Evolutionary conservation across 2,113 vertebrate species (phyloP), one percentile per base, ranked within the genome.

Genomic region (Brevimyrus niger): DNA sequence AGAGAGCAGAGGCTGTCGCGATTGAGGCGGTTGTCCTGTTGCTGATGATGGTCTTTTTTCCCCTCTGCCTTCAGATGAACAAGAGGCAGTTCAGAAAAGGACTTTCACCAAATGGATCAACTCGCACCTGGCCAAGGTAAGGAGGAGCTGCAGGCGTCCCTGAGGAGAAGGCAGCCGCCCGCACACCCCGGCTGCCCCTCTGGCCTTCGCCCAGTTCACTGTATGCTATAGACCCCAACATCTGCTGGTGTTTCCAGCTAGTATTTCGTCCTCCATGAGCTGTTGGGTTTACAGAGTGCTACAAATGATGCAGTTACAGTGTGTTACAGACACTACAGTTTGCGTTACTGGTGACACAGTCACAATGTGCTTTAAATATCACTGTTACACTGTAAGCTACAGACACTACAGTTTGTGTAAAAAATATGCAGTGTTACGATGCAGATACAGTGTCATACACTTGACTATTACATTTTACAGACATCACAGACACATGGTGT

Each of bases 21-120:
- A 69, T 31, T 11, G 3, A 27, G 10, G 61, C 3, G n/a, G n/a
- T 4, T 65, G 9, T 65, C 61, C 61, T 69, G 61, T 4, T 21
- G 53, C 27, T 48, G 23, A 50, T 17, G 17, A 91, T 91, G 90
- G 61, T 94, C 91, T 91, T 47, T 51, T 92, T 86, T 93, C 87
- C 94, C 91, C 93, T 94, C 95, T 94, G 90, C 92, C 73, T 91
- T 88, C 92, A 99, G 98, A 99, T 96, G 98, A 99, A 90, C 98
- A 99, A 95, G 98, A 99, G 91, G 96, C 98, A 19, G 98, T 99
- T 89, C 98, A 99, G 95, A 99, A 99, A 92, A 96, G 98, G 91
- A 99, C 98, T 44, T 99, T 99, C 93, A 99, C 98, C 8, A 99
- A 99, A 95, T 99, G 98, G 98, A 99, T 99, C 96, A 99, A 99